Percentiles rank a stretch among this genome's conserved stretches.
These are phyloP conservation scores for Agrochola macilenta DNA, from an alignment of 2,888 invertebrate species.

Conservation along the genomic window DNA sequence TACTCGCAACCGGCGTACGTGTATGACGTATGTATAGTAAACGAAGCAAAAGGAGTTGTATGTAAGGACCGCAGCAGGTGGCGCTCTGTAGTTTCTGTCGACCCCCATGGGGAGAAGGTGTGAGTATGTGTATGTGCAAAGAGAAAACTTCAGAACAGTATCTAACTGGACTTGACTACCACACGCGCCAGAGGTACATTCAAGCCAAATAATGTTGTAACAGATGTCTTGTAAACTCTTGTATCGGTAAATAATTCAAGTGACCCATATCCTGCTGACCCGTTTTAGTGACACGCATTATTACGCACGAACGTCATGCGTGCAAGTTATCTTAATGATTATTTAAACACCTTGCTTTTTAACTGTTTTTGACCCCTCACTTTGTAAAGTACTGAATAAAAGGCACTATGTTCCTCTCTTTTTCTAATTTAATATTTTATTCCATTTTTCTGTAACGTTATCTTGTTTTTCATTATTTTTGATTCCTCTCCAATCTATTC, in stretches of 20 bases:
- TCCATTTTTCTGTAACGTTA: no score
- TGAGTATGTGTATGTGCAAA: neutral
- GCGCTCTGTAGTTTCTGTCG: neutral
- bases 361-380: neutral
- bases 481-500: neutral
- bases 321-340: slow-evolving; percentile 17
- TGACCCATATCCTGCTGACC: slow-evolving; percentile 14
- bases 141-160: neutral
- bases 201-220: neutral
- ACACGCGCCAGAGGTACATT: neutral
- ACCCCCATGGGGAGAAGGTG: neutral
- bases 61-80: neutral
- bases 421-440: neutral
- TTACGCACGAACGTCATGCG: slow-evolving; percentile 4
- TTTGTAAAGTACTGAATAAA: neutral
- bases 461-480: neutral
- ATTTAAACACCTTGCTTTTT: slow-evolving; percentile 24
- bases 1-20: neutral
- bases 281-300: neutral
- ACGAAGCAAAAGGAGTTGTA: neutral
- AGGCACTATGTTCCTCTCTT: neutral
- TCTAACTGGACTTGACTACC: neutral
- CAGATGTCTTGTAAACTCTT: neutral
- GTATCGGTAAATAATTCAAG: slow-evolving; percentile 9
- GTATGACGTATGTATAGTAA: no score